phyloP scores from a whole-genome alignment of 2,113 vertebrate species.

The Phylloscopus trochiloides region DNA sequence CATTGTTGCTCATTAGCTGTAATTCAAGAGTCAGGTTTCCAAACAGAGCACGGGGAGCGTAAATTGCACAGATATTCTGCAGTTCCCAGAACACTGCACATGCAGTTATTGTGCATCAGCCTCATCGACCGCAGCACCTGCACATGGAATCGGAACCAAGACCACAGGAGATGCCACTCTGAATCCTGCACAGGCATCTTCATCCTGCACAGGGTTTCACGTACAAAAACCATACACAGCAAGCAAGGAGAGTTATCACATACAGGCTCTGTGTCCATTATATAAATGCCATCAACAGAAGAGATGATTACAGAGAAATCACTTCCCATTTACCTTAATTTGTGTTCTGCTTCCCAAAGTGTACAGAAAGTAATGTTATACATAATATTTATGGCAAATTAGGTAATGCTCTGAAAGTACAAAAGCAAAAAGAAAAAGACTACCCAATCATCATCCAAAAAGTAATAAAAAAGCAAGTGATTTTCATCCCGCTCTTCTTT shows the following conservation, averaged over 20 bases:
- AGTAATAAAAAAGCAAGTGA: background rate
- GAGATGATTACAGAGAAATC: background rate
- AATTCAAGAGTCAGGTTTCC: background rate
- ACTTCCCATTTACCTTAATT: background rate
- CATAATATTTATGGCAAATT: background rate
- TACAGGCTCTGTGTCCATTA: background rate
- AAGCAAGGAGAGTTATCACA: background rate
- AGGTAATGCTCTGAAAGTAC: background rate
- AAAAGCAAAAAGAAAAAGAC: background rate
- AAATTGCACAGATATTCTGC: background rate
- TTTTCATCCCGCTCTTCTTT: background rate
- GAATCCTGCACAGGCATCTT: background rate
- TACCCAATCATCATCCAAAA: background rate
- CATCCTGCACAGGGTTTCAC: background rate
- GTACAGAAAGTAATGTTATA: background rate
- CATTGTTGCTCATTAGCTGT: background rate
- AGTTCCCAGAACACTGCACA: background rate
- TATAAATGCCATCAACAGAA: background rate
- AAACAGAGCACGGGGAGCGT: background rate
- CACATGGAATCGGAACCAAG: accelerated
- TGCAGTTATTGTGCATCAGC: background rate
- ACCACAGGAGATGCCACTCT: background rate
- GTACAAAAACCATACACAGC: background rate
- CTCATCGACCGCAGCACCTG: background rate
- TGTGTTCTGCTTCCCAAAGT: background rate